A percentile compares a stretch with the other conserved stretches of the same genome.
Evolutionary conservation across 2,113 vertebrate species (phyloP).

Genomic region (Scytalopus superciliaris): DNA sequence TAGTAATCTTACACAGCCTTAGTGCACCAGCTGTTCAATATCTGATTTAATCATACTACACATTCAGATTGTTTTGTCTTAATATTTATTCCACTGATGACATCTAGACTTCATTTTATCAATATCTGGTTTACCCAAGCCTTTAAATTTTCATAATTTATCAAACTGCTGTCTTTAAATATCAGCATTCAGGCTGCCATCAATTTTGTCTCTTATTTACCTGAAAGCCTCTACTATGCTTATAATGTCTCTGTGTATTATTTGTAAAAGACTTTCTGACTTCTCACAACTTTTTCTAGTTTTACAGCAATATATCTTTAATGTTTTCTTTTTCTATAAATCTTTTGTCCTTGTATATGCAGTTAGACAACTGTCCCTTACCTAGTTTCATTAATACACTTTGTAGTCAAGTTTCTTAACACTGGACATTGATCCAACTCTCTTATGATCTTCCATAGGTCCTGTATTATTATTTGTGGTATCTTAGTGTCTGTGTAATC

Average conservation of each 20-base stretch:
- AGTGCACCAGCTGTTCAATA: not conserved
- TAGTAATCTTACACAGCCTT: not conserved
- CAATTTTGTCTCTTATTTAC: not conserved
- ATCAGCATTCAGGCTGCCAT: not conserved
- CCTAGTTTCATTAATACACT: not conserved
- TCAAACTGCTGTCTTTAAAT: constrained; percentile 16
- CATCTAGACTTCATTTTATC: not conserved
- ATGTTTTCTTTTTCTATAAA: not conserved
- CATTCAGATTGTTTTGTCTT: not conserved
- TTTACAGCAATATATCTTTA: not conserved
- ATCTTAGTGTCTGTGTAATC: not conserved
- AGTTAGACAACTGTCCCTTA: not conserved
- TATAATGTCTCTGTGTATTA: not conserved
- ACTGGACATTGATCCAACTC: not conserved
- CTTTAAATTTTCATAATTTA: not conserved
- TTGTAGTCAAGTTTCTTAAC: not conserved
- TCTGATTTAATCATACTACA: not conserved
- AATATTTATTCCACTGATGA: not conserved
- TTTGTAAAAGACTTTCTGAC: not conserved
- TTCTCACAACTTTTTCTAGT: not conserved
- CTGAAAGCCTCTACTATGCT: not conserved
- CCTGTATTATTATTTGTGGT: not conserved
- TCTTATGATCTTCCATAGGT: not conserved
- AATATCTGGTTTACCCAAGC: not conserved
- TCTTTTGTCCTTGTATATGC: not conserved